These are phyloP conservation scores for Panthera uncia DNA, from an alignment of 2,113 vertebrate genomes.

Conservation along the genomic window DNA sequence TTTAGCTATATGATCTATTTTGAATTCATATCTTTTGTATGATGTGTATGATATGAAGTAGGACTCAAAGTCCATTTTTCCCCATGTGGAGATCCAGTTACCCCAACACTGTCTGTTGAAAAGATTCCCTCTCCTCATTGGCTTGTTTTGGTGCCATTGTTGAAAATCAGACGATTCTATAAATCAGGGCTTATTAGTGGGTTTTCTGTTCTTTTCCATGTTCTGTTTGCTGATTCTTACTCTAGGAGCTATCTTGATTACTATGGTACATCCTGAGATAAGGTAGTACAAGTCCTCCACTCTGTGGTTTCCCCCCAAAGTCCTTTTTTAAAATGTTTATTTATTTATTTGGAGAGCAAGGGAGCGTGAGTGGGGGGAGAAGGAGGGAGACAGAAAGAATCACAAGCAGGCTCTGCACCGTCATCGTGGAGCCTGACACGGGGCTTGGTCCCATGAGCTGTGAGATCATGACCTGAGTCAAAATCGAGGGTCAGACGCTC, in stretches of 20 bases:
- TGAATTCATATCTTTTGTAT: not conserved
- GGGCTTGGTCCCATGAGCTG: no score
- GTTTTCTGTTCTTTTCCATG: not conserved
- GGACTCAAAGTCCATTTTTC: not conserved
- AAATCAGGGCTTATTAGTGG: not conserved
- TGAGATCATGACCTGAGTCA: no score
- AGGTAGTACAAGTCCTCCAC: not conserved
- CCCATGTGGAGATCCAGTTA: not conserved
- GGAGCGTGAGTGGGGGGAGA: no score
- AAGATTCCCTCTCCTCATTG: not conserved
- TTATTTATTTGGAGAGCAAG: no score
- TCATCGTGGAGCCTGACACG: no score
- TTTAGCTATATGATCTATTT: not conserved
- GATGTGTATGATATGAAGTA: not conserved
- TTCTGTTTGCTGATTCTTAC: not conserved
- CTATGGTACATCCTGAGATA: not conserved
- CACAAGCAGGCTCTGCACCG: no score
- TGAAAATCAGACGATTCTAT: not conserved
- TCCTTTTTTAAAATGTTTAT: no score
- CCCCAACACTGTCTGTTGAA: not conserved
- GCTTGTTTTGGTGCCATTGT: not conserved
- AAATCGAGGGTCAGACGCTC: no score
- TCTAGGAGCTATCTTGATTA: not conserved
- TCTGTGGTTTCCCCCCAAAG: not conserved
- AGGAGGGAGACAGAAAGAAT: no score